Percentiles rank a stretch among this genome's conserved stretches.
phyloP scores from a whole-genome alignment of 2,113 vertebrate genomes.

The Lophochroa leadbeateri region DNA sequence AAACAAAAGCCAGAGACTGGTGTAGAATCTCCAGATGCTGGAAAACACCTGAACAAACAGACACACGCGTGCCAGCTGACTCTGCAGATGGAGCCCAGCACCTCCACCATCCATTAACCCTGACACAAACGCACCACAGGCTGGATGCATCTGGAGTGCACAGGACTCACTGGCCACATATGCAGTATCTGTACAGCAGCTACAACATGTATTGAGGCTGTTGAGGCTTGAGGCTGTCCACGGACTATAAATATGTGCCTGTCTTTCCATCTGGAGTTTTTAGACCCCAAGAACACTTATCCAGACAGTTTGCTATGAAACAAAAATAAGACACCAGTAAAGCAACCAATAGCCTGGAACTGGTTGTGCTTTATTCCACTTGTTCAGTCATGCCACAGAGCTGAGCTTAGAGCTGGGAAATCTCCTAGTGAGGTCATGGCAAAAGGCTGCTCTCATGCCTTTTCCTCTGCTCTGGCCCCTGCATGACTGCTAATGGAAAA shows the following conservation, averaged over 20 bases:
- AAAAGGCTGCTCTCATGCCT: constrained; percentile 30
- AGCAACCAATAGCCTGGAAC: neutral
- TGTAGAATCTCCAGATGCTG: neutral
- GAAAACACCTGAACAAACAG: neutral
- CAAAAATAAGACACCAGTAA: neutral
- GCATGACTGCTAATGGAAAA: constrained; percentile 49
- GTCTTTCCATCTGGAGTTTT: neutral
- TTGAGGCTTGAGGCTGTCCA: neutral
- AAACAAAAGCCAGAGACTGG: neutral
- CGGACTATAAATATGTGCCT: neutral
- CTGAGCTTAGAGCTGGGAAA: constrained; percentile 17
- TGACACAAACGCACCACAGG: neutral
- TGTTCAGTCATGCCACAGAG: neutral
- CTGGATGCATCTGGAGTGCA: neutral
- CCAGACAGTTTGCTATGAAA: neutral
- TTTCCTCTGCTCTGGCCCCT: neutral
- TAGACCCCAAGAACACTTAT: neutral
- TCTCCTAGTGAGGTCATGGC: constrained; percentile 28
- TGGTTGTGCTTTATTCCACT: neutral
- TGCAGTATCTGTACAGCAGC: neutral
- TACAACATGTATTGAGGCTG: accelerated
- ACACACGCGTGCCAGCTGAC: neutral
- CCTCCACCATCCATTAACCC: neutral
- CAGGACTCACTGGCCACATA: neutral
- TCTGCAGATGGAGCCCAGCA: neutral